Evolutionary conservation across 2,888 invertebrate species (phyloP), one percentile per base, ranked within the genome.

Genomic region (Anarsia innoxiella): DNA sequence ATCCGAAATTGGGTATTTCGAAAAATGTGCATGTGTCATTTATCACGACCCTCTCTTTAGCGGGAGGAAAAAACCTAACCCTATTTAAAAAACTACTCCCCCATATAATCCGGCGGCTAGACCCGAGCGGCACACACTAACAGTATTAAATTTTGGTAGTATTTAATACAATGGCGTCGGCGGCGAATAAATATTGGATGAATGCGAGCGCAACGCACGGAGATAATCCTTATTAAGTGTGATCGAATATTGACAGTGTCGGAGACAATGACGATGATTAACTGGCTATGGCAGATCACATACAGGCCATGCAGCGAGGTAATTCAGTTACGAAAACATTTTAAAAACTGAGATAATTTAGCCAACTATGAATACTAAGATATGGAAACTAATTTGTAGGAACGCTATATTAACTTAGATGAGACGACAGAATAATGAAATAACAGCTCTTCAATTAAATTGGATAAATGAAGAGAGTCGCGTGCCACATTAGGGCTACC

Each of bases 1-100:
- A 86, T 85, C 86, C 84, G 78, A 86, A 86, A 86, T 86, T 86
- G 86, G 86, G 86, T 86, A 85, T 86, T 86, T 86, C 79, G 83
- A 82, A 82, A 80, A 83, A 84, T 83, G 83, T 83, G 84, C 86
- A 86, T 86, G 86, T 86, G 85, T 86, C 86, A 86, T 86, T 86
- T 85, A 86, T 86, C 85, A 86, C 80, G 66, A 76, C 79, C 80
- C 83, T 75, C 74, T 59, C 61, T 49, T 52, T 43, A 43, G 51
- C 40, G 63, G 61, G 66, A 59, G 73, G 71, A 72, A 79, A 79
- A 73, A 78, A 65, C 62, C 68, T 80, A 80, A 79, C 83, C 83
- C 83, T 80, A 79, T 83, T 83, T 80, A 82, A 84, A 84, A 84
- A 84, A 80, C 72, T 76, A 36, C 41, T 72, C 75, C 73, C 60